Evolutionary conservation across 2,797 vertebrate genomes (phyloP), one percentile per base, ranked within the genome.

Genomic region (Melanotaenia nigrans): DNA sequence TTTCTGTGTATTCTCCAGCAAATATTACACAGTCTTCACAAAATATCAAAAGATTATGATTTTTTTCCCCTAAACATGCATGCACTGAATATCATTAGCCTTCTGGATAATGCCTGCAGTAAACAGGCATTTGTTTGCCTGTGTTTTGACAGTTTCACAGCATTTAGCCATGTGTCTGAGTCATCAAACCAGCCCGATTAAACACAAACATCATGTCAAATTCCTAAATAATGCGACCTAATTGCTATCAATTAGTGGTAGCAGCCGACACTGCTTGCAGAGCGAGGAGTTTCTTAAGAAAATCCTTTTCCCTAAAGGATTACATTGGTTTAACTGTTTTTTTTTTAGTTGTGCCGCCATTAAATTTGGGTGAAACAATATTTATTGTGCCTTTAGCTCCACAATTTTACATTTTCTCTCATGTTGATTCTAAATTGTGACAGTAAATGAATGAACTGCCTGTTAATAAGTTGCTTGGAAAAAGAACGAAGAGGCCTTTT

Each of bases 191-290:
- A 51, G 30, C 70, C 80, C 18, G 71, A 89, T 90, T 89, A 78
- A 89, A 87, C 80, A 75, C 68, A 42, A 86, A 80, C 85, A 69
- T 7, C 49, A 87, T 86, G 89, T 90, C 87, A 89, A 80, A 87
- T 77, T 88, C 85, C 80, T 68, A 87, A 87, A 90, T 85, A 87
- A 87, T 85, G 65, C 71, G 0, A 84, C 64, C 73, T 90, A 91
- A 90, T 91, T 89, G 87, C 70, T 83, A 83, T 85, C 86, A 88
- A 90, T 92, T 90, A 86, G 82, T 5, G 13, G 68, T 25, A 72
- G 74, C 77, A 82, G 81, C 69, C 66, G 63, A 78, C 7, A 60
- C 73, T 70, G 77, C 76, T 83, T 85, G 79, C 83, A 84, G 57
- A 66, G 61, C 11, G 36, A 65, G 56, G 63, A 64, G 78, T n/a